Conservation (phyloP, 2,888 invertebrate species). For the Criorhina ranunculi region DNA sequence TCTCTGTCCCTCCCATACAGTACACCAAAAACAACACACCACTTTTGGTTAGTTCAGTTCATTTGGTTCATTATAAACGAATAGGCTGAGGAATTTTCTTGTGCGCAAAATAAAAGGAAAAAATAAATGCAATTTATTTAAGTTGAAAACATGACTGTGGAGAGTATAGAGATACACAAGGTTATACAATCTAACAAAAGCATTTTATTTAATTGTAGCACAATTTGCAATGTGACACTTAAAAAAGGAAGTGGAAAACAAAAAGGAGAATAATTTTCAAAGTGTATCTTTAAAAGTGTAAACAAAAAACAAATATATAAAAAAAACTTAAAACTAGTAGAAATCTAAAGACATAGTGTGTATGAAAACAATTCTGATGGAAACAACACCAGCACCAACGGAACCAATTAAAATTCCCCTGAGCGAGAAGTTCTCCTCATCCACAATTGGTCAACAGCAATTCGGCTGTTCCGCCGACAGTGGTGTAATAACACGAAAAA, state of each 20-base stretch:
- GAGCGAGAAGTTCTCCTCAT: constrained; percentile 81
- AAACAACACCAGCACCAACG: constrained; percentile 78
- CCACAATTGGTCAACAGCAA: constrained; percentile 79
- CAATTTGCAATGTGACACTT: constrained; percentile 67
- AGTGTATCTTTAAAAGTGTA: constrained; percentile 34
- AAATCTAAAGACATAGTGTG: constrained; percentile 55
- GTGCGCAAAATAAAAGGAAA: constrained; percentile 27
- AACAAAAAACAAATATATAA: constrained; percentile 34
- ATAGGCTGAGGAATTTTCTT: constrained; percentile 37
- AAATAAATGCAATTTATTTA: constrained; percentile 8
- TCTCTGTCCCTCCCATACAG: constrained; percentile 44
- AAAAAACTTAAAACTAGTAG: constrained; percentile 22
- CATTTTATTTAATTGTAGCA: constrained; percentile 38
- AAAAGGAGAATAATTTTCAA: constrained; percentile 18
- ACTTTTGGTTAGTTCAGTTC: constrained; percentile 62
- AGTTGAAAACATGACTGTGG: constrained; percentile 53
- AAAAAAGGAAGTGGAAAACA: constrained; percentile 44
- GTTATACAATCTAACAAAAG: constrained; percentile 10
- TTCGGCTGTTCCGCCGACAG: constrained; percentile 83
- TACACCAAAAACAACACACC: constrained; percentile 49
- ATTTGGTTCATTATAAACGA: constrained; percentile 65
- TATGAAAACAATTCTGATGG: constrained; percentile 73
- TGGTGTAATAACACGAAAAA: constrained; percentile 77
- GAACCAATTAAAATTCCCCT: constrained; percentile 82
- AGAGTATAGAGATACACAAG: constrained; percentile 27